Evolutionary conservation across 2,888 invertebrate species (phyloP).

Genomic region (Yponomeuta evonymella): DNA sequence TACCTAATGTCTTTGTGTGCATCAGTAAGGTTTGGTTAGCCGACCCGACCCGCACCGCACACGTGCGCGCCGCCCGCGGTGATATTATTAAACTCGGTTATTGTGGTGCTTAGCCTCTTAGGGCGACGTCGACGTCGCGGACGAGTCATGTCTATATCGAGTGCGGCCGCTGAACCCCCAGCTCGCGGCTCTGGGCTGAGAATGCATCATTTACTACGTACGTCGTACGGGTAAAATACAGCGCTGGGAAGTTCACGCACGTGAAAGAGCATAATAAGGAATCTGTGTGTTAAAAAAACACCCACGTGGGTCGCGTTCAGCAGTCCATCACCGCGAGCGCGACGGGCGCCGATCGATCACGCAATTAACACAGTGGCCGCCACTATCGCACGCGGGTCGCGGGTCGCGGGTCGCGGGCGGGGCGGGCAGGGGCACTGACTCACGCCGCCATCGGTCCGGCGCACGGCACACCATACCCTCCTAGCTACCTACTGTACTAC

Average conservation of each 20-base stretch:
- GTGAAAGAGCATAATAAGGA: not conserved
- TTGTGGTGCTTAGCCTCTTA: not conserved
- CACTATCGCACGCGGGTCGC: slow-evolving; percentile 13
- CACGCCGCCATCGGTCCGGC: not conserved
- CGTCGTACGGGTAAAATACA: too few relatives aligned
- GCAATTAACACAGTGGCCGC: slow-evolving; percentile 27
- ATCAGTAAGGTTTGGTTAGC: not conserved
- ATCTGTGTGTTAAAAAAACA: not conserved
- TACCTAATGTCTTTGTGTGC: not conserved
- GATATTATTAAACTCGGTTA: not conserved
- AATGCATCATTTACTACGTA: too few relatives aligned
- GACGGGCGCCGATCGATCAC: slow-evolving; percentile 24
- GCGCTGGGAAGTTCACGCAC: not conserved
- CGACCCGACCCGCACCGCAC: not conserved
- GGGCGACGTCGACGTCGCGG: not conserved
- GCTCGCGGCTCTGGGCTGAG: not conserved
- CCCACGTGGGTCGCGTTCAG: slow-evolving; percentile 19
- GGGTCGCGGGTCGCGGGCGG: too few relatives aligned
- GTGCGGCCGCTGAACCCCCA: slow-evolving; percentile 1
- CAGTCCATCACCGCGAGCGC: slow-evolving; percentile 32
- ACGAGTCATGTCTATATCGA: slow-evolving; percentile 1
- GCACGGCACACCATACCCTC: not conserved
- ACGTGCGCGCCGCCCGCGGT: not conserved
- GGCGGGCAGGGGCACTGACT: not conserved
- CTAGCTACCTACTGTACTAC: not conserved